Evolutionary conservation across 2,113 vertebrate species (phyloP), one percentile per base, ranked within the genome.

Genomic region (Piaya cayana): DNA sequence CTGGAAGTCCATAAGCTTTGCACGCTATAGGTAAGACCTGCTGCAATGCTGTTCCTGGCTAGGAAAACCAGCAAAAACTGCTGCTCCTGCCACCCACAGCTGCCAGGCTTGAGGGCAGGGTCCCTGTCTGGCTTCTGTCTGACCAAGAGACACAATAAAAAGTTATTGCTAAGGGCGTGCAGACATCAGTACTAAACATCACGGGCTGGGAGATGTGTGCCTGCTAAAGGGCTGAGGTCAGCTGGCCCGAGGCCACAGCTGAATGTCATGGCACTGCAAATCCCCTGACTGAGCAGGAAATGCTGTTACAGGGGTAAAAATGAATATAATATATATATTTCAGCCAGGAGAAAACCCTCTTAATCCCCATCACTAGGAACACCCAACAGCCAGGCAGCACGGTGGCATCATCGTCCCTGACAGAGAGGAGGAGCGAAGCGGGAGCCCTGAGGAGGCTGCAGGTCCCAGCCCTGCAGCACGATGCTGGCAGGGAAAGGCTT

Each of bases 1-100:
- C 58, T 36, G 20, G 22, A 16, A 71, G 50, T n/a, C 55, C 0
- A 0, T 53, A 20, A 39, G 17, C 21, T 88, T 47, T n/a, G 16
- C 36, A 32, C 5, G 9, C 56, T 12, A 36, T 0, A 3, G 37
- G 27, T 6, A n/a, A 21, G 11, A 39, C 11, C 25, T 37, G 27
- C 13, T 23, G 14, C 0, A 1, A 52, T 9, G 47, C 22, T 11
- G 1, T n/a, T 90, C 60, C 52, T 4, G 0, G 32, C 3, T 4
- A 78, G 77, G 45, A 77, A 75, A 5, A 59, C 6, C 15, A n/a
- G 16, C 6, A 58, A 71, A 63, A 82, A 30, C 9, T 1, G 0
- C 42, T 13, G 10, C 23, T 70, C 53, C 50, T 27, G 75, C 60
- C 19, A 30, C 59, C 58, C 1, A 0, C 2, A 4, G 26, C 82